Conservation (phyloP, 2,888 invertebrate genomes). For the Patella depressa region DNA sequence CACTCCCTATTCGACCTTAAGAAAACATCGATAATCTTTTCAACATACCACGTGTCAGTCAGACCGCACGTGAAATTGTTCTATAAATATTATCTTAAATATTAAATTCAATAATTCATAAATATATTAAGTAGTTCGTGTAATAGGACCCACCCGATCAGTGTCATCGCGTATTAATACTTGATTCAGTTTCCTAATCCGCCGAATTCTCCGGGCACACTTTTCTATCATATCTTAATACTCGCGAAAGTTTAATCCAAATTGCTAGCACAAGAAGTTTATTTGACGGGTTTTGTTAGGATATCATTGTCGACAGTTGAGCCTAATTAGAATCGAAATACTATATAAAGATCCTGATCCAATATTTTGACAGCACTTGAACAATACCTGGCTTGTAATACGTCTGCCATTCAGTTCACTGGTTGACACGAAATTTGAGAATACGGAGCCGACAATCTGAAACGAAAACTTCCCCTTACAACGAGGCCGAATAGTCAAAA, state of each 20-base stretch:
- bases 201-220: not conserved
- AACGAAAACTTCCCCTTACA: conserved; percentile 1
- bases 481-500: conserved; percentile 8
- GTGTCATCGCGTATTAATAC: too few species aligned
- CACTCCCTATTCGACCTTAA: too few species aligned
- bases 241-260: conserved; percentile 7
- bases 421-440: conserved; percentile 11
- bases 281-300: conserved; percentile 5
- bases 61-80: too few species aligned
- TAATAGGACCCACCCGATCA: too few species aligned
- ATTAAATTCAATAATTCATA: too few species aligned
- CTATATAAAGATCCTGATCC: conserved; percentile 7
- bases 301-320: conserved; percentile 1
- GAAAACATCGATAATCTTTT: too few species aligned
- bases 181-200: not conserved
- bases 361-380: conserved; percentile 13
- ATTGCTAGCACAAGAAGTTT: conserved; percentile 2
- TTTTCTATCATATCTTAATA: conserved; percentile 1
- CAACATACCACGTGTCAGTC: too few species aligned
- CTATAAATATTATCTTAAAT: too few species aligned
- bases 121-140: too few species aligned
- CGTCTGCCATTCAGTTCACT: conserved; percentile 5
- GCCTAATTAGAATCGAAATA: conserved; percentile 5
- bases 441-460: conserved; percentile 2
- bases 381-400: not conserved